Base-by-base conservation (phyloP, 2,113 vertebrate genomes). In the Brachirus orientalis region DNA sequence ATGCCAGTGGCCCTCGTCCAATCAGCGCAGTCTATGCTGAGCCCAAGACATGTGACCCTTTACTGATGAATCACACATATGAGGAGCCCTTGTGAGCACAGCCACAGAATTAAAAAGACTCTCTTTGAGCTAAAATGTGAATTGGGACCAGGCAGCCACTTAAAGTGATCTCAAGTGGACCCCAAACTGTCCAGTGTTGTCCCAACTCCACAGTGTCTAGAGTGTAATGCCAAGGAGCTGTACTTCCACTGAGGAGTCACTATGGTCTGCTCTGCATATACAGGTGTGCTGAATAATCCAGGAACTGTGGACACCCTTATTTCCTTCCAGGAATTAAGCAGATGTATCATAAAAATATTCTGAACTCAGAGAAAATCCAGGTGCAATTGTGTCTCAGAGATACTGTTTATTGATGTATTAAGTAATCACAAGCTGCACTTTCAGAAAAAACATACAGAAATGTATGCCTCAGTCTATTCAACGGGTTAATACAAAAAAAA, bases 1-100 rank as follows among this genome's bases (percentile, higher is more conserved):
- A 61, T 1, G 62, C 13, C 7, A 54, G 14, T 0, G 68, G 47
- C 3, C 78, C 66, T 0, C 20, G 64, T 17, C 84, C 79, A 0
- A 41, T 41, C 69, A 86, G 69, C 0, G 60, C 52, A 7, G 54
- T 83, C 28, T 88, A 91, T 6, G 64, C 85, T 1, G 89, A 91
- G 6, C 87, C 89, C 7, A 87, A 75, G 35, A 51, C 47, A 9
- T 82, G 46, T 59, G 77, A 83, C 60, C 59, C 75, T 35, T 68
- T 86, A 28, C 37, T 77, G 3, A 14, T 74, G 6, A 86, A 68
- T 44, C 91, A 90, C 8, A 86, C 90, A 1, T 93, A 94, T 19
- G 88, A 94, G 1, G 81, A 92, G 69, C 88, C 92, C 22, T 86
- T 92, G 69, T 92, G 84, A 92, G 10, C 22, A 22, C 44, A 51